A percentile compares a stretch with the other conserved stretches of the same genome.
Conservation (phyloP, 2,888 invertebrate species). For the Sesia apiformis region DNA sequence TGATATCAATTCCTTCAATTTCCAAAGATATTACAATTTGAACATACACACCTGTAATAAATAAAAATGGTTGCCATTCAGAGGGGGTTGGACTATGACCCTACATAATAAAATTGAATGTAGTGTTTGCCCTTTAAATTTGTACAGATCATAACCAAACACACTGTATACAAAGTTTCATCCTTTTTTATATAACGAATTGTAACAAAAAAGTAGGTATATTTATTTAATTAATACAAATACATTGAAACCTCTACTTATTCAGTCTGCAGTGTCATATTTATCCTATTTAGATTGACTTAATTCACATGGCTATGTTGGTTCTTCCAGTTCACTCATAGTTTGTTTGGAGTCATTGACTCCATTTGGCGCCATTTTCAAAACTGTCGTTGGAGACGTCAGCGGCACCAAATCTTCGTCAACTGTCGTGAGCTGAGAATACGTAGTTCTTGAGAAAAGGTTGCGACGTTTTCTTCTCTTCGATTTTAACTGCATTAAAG, state of each 20-base stretch:
- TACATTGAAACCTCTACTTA: constrained; percentile 55
- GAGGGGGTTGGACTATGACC: too few relatives aligned
- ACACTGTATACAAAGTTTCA: too few relatives aligned
- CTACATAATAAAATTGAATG: too few relatives aligned
- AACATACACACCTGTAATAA: too few relatives aligned
- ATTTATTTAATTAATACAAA: constrained; percentile 21
- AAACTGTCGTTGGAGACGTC: constrained; percentile 43
- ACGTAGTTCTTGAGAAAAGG: constrained; percentile 49
- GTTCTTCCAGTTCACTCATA: constrained; percentile 42
- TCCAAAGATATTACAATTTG: too few relatives aligned
- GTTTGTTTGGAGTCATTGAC: constrained; percentile 7
- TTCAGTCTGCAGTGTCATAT: constrained; percentile 62
- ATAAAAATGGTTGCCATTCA: too few relatives aligned
- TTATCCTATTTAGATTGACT: constrained; percentile 47
- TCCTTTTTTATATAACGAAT: too few relatives aligned
- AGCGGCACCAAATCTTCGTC: constrained; percentile 54
- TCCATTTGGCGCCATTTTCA: constrained; percentile 22
- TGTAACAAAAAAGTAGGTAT: constrained; percentile 5
- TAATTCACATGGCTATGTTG: constrained; percentile 40
- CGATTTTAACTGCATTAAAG: constrained; percentile 35
- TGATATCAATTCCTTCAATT: too few relatives aligned
- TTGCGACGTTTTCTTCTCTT: constrained; percentile 39
- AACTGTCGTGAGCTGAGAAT: constrained; percentile 58
- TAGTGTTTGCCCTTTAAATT: too few relatives aligned
- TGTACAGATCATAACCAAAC: too few relatives aligned